phyloP scores from a whole-genome alignment of 2,888 invertebrate species.

The Adineta ricciae region DNA sequence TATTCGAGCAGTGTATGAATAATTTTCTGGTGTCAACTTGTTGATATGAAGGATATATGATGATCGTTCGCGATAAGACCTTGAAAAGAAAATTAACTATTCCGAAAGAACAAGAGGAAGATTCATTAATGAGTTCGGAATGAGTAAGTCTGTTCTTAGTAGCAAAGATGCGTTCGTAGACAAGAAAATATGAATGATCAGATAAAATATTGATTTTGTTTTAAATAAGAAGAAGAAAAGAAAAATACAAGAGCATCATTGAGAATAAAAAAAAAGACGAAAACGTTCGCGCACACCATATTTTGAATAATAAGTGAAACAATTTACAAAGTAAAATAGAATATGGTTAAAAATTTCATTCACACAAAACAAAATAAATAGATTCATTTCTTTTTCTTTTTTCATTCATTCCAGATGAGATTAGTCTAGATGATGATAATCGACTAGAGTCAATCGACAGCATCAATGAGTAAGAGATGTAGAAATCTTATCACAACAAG shows the following conservation, averaged over 20 bases:
- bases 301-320: neutral
- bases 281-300: neutral
- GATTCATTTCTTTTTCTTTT: too few species aligned
- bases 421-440: neutral
- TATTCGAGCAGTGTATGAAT: too few species aligned
- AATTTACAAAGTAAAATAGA: neutral
- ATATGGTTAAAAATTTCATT: neutral
- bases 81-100: too few species aligned
- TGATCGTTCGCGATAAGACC: too few species aligned
- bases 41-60: too few species aligned
- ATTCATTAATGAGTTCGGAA: too few species aligned
- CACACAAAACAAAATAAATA: constrained; percentile 4
- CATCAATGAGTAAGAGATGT: neutral
- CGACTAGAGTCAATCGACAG: neutral
- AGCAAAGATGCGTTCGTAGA: too few species aligned
- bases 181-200: too few species aligned
- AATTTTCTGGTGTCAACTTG: too few species aligned
- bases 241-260: neutral
- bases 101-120: too few species aligned
- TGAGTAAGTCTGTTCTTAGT: too few species aligned
- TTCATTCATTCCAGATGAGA: neutral
- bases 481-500: neutral
- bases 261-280: neutral
- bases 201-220: neutral
- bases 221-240: neutral